A percentile compares a stretch with the other conserved stretches of the same genome.
These are phyloP conservation scores for Drosophila gunungcola DNA, from an alignment of 1,140 invertebrate species.

Conservation along the genomic window DNA sequence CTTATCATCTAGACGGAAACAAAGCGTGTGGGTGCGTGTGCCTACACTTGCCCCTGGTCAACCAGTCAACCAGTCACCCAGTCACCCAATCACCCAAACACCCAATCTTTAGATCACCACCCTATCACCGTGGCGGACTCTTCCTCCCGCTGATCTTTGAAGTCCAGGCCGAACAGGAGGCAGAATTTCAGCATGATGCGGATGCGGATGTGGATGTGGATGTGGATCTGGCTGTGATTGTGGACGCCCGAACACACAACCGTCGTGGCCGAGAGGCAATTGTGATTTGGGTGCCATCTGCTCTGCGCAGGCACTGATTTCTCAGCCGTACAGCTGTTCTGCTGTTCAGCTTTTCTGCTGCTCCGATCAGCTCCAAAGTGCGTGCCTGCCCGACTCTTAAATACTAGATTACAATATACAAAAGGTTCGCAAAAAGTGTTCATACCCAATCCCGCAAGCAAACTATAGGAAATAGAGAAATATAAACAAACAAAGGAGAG, in stretches of 20 bases:
- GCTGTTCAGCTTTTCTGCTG: background rate
- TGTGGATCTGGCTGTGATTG: background rate
- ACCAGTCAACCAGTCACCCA: background rate
- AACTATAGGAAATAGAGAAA: constrained; percentile 65
- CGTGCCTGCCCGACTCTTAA: background rate
- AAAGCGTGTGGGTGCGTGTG: constrained; percentile 65
- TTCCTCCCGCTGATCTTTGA: constrained; percentile 2
- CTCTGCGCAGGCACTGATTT: background rate
- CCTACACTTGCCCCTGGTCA: constrained; percentile 15
- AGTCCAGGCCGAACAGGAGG: constrained; percentile 1
- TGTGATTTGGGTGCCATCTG: constrained; percentile 8
- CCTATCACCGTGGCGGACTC: constrained; percentile 24
- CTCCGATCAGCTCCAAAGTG: background rate
- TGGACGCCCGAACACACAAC: constrained; percentile 9
- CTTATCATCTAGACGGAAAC: constrained; percentile 29
- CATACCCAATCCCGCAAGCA: constrained; percentile 77
- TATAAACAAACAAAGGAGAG: constrained; percentile 40
- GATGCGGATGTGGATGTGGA: too few relatives aligned
- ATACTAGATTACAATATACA: constrained; percentile 7
- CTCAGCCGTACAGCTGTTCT: background rate
- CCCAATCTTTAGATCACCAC: too few relatives aligned
- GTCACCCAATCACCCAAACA: too few relatives aligned
- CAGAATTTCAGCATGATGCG: constrained; percentile 2
- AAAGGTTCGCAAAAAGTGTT: constrained; percentile 41
- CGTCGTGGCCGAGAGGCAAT: constrained; percentile 9